These are phyloP conservation scores for Heliconius nattereri DNA, from an alignment of 1,140 invertebrate genomes.

Conservation along the genomic window DNA sequence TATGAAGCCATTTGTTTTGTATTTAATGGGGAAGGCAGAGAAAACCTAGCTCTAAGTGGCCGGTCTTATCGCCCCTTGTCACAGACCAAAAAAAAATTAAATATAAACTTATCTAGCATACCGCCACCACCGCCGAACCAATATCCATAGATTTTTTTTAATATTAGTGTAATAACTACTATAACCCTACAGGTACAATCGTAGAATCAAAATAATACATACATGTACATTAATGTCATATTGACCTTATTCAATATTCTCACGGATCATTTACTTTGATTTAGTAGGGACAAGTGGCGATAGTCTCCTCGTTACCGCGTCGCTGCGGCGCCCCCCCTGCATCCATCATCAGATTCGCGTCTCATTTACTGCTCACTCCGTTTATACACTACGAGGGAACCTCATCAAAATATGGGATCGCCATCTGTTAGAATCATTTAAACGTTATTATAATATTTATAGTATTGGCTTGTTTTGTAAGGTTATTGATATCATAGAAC, in stretches of 20 bases:
- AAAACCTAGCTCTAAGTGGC: too few relatives aligned
- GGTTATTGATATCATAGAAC: neutral
- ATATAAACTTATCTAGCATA: too few relatives aligned
- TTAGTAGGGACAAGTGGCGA: constrained; percentile 59
- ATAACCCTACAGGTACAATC: neutral
- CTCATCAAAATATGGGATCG: constrained; percentile 57
- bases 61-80: too few relatives aligned
- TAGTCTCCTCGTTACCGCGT: constrained; percentile 60
- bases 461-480: neutral
- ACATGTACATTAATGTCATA: neutral
- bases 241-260: constrained; percentile 29
- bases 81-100: too few relatives aligned
- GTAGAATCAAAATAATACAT: neutral
- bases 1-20: too few relatives aligned
- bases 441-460: constrained; percentile 18
- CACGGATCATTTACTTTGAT: constrained; percentile 65
- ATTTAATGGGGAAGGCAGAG: too few relatives aligned
- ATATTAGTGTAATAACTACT: too few relatives aligned
- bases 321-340: constrained; percentile 49
- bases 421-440: constrained; percentile 46
- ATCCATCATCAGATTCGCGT: constrained; percentile 62
- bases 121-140: too few relatives aligned
- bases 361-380: constrained; percentile 64
- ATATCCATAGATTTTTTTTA: too few relatives aligned
- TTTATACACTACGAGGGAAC: constrained; percentile 52